Conservation (phyloP, 2,888 invertebrate genomes). For the Platycheirus albimanus region DNA sequence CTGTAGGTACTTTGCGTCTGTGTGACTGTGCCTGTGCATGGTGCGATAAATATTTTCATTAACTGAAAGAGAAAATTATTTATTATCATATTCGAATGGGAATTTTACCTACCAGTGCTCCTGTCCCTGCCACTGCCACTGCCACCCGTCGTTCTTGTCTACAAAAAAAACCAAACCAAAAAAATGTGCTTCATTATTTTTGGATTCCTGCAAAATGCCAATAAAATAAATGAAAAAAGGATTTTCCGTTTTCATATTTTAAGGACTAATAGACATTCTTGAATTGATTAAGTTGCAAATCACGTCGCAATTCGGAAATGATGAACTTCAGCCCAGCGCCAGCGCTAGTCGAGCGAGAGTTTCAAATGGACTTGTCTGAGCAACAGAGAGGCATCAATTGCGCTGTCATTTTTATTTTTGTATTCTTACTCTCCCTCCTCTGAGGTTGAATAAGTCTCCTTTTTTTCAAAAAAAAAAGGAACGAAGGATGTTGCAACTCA, state of each 20-base stretch:
- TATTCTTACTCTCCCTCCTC: conserved; percentile 27
- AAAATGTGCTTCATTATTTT: conserved; percentile 48
- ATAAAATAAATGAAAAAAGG: conserved; percentile 11
- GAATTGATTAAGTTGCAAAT: conserved; percentile 74
- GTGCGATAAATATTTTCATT: conserved; percentile 72
- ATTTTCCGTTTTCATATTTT: conserved; percentile 34
- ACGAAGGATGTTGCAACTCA: conserved; percentile 66
- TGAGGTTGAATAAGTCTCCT: conserved; percentile 35
- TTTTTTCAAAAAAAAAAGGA: too few relatives aligned
- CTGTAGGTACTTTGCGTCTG: neutral
- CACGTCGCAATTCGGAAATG: conserved; percentile 73
- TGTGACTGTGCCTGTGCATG: conserved; percentile 13
- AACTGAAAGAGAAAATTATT: conserved; percentile 71
- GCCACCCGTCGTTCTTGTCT: too few relatives aligned
- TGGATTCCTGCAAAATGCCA: conserved; percentile 2
- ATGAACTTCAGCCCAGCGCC: conserved; percentile 56
- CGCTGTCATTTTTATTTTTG: conserved; percentile 43
- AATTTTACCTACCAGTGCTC: too few relatives aligned
- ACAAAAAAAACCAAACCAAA: neutral
- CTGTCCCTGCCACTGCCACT: too few relatives aligned
- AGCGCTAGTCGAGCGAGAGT: conserved; percentile 52
- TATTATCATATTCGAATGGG: conserved; percentile 65
- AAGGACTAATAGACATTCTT: conserved; percentile 68
- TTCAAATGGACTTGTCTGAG: conserved; percentile 61
- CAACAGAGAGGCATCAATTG: conserved; percentile 38